Percentiles rank a stretch among this genome's conserved stretches.
phyloP scores from a whole-genome alignment of 2,888 invertebrate species.

The Sphaerophoria taeniata region DNA sequence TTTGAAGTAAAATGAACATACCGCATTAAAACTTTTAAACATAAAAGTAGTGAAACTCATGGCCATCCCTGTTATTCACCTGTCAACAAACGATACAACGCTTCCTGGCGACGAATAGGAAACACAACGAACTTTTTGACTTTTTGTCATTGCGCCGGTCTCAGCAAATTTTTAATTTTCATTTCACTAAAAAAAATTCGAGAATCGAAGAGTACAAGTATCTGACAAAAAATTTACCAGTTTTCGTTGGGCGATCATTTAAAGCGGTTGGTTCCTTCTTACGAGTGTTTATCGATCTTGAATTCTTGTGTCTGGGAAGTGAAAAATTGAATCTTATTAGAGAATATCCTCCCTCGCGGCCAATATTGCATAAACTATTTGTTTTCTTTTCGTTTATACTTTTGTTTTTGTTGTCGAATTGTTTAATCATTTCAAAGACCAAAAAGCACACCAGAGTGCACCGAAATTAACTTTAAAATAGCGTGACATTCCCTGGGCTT shows the following conservation, averaged over 20 bases:
- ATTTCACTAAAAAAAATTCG: too few species aligned
- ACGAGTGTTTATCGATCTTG: background rate
- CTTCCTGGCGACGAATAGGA: too few species aligned
- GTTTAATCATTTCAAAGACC: background rate
- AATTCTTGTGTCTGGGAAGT: constrained; percentile 2
- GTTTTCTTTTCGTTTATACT: background rate
- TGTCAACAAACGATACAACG: too few species aligned
- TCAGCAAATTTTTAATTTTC: constrained; percentile 9
- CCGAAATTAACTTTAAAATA: background rate
- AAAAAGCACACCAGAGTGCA: background rate
- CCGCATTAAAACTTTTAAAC: too few species aligned
- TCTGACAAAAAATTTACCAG: constrained; percentile 29
- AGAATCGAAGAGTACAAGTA: constrained; percentile 37
- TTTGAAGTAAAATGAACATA: too few species aligned
- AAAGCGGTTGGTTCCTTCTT: constrained; percentile 24
- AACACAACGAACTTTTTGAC: background rate
- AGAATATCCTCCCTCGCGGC: constrained; percentile 66
- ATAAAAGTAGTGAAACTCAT: too few species aligned
- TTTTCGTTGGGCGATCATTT: constrained; percentile 56
- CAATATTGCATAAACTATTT: constrained; percentile 40
- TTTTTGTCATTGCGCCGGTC: background rate
- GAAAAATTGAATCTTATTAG: background rate
- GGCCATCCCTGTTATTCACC: too few species aligned
- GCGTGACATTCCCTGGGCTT: constrained; percentile 17
- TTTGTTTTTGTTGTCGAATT: constrained; percentile 2